Evolutionary conservation across 2,113 vertebrate genomes (phyloP).

Genomic region (Lagopus muta): DNA sequence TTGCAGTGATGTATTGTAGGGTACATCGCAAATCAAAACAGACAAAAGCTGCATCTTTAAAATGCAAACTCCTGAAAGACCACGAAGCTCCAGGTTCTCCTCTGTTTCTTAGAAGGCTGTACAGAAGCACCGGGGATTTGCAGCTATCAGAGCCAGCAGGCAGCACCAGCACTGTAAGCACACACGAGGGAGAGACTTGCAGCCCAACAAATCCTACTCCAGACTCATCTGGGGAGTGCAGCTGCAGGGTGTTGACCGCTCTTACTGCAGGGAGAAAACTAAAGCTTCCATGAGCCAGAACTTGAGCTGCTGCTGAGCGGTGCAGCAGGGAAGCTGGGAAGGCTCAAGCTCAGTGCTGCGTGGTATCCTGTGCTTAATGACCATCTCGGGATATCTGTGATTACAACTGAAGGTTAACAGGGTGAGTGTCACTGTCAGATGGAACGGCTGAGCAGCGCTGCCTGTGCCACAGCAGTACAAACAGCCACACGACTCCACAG

Average conservation of each 20-base stretch:
- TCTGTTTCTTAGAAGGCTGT: not conserved
- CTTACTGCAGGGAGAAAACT: not conserved
- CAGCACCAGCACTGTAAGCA: not conserved
- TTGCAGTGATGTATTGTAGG: not conserved
- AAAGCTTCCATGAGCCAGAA: not conserved
- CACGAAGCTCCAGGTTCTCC: not conserved
- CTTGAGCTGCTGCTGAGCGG: not conserved
- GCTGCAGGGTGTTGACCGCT: not conserved
- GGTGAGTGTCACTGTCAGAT: not conserved
- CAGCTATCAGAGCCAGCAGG: not conserved
- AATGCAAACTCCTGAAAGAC: not conserved
- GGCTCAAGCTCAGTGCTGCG: not conserved
- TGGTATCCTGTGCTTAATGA: no score
- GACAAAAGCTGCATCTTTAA: not conserved
- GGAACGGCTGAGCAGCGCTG: not conserved
- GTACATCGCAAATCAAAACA: conserved; percentile 8
- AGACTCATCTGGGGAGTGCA: not conserved
- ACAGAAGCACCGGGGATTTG: not conserved
- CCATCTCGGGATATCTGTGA: no score
- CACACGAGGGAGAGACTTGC: no score
- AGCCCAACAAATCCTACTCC: not conserved
- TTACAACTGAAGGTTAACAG: not conserved
- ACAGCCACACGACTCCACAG: not conserved
- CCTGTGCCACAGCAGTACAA: not conserved
- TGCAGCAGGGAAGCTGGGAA: not conserved